Conservation (phyloP, 2,888 invertebrate genomes). For the Tortrix viridana region DNA sequence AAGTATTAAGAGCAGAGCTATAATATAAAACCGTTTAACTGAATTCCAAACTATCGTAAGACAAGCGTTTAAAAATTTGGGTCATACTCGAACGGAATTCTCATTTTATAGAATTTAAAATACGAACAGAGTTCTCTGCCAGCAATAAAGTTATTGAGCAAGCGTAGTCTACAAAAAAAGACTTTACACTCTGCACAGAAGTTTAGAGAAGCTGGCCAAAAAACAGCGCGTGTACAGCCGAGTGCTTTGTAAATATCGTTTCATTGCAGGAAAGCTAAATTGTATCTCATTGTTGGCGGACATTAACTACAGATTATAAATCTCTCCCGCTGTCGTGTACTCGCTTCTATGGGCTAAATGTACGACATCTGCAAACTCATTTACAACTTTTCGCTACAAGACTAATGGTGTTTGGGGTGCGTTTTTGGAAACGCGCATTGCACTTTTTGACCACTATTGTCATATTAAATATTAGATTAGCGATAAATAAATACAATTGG, state of each 20-base stretch:
- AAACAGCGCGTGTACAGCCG: slow-evolving; percentile 66
- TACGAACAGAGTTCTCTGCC: slow-evolving; percentile 60
- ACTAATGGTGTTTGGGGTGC: slow-evolving; percentile 43
- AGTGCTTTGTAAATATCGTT: slow-evolving; percentile 71
- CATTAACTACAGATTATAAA: slow-evolving; percentile 77
- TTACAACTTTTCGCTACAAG: slow-evolving; percentile 52
- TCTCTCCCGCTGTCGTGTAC: slow-evolving; percentile 60
- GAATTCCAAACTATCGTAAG: slow-evolving; percentile 19
- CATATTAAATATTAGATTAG: too few species aligned
- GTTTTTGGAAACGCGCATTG: slow-evolving; percentile 28
- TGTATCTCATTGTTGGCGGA: slow-evolving; percentile 76
- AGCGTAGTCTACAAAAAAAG: slow-evolving; percentile 62
- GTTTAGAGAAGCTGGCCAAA: slow-evolving; percentile 67
- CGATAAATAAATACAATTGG: too few species aligned
- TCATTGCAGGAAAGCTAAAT: slow-evolving; percentile 69
- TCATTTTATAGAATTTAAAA: slow-evolving; percentile 63
- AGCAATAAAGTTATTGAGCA: slow-evolving; percentile 75
- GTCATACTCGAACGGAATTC: slow-evolving; percentile 32
- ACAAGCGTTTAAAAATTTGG: slow-evolving; percentile 32
- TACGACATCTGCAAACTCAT: slow-evolving; percentile 53
- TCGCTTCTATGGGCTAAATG: slow-evolving; percentile 46
- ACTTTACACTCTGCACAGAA: slow-evolving; percentile 57
- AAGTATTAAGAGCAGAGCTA: neutral
- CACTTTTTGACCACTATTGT: neutral
- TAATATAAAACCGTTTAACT: slow-evolving; percentile 13